Conservation (phyloP, 2,888 invertebrate species). For the Nephrotoma guestfalica region DNA sequence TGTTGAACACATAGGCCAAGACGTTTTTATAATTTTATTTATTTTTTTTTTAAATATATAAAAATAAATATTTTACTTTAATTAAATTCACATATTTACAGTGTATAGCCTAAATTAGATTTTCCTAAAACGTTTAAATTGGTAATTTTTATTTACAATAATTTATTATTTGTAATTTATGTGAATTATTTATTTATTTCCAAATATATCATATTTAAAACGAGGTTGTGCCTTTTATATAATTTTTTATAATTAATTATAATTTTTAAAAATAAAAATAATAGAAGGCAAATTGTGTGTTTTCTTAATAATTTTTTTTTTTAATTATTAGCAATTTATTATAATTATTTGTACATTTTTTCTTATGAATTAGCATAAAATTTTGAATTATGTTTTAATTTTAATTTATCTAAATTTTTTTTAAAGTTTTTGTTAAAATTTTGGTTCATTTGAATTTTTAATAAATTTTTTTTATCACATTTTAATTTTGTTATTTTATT, state of each 20-base stretch:
- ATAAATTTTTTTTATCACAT: neutral
- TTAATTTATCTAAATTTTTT: neutral
- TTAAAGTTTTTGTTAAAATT: neutral
- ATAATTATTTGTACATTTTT: neutral
- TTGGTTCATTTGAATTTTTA: neutral
- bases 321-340: neutral
- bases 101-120: neutral
- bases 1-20: constrained; percentile 5
- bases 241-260: neutral
- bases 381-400: neutral
- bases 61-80: neutral
- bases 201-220: neutral
- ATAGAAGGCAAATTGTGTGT: neutral
- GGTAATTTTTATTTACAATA: neutral
- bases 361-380: neutral
- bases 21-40: neutral
- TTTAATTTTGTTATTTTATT: neutral
- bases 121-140: neutral
- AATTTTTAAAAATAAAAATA: neutral
- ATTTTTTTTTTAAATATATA: neutral
- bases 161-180: neutral
- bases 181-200: neutral
- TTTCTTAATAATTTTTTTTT: neutral
- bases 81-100: neutral
- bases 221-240: neutral